phyloP scores from a whole-genome alignment of 1,140 invertebrate species.

The Aphis craccivora region DNA sequence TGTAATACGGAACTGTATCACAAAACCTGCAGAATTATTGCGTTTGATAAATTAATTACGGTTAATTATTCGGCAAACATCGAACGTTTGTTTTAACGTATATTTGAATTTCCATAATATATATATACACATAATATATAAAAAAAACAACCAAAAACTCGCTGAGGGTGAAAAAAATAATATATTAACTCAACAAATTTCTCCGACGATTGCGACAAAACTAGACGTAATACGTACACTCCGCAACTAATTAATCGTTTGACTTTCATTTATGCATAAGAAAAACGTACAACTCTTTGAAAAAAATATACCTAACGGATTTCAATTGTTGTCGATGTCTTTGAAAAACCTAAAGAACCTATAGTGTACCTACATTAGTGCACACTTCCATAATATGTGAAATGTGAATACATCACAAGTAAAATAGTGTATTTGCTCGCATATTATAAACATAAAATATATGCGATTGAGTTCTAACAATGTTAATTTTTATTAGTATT shows the following conservation, averaged over 20 bases:
- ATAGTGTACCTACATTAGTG: not conserved
- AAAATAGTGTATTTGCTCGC: not conserved
- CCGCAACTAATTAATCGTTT: conserved; percentile 9
- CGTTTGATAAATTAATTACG: not conserved
- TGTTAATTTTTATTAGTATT: not conserved
- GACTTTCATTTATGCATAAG: conserved; percentile 31
- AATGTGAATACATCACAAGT: not conserved
- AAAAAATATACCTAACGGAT: not conserved
- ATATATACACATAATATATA: too few species aligned
- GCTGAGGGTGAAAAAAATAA: not conserved
- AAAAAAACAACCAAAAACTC: not conserved
- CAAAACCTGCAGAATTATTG: not conserved
- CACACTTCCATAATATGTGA: not conserved
- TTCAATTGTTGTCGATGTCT: not conserved
- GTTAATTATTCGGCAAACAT: not conserved
- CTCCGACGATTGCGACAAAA: conserved; percentile 12
- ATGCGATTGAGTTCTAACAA: not conserved
- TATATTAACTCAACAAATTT: not conserved
- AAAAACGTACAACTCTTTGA: not conserved
- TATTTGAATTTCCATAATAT: not conserved
- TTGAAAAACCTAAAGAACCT: not conserved
- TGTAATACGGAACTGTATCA: not conserved
- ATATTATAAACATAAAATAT: not conserved
- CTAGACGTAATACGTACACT: conserved; percentile 10
- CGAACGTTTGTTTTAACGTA: not conserved